Base-by-base conservation (phyloP, 1,140 invertebrate species). In the Acromyrmex charruanus region DNA sequence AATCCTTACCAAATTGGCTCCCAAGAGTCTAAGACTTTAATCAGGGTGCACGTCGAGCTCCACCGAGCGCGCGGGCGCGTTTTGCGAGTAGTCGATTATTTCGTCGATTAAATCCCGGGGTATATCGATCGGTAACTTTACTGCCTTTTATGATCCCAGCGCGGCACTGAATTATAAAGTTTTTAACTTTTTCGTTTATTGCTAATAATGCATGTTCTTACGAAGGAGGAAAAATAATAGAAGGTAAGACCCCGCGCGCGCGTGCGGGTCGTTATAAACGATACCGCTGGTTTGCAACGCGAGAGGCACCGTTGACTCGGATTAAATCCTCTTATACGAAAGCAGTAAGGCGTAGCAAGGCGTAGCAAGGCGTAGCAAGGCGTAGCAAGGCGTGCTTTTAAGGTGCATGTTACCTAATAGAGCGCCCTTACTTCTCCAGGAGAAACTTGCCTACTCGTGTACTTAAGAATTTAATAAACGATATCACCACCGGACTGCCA, bases 391-490 rank as follows among this genome's bases (percentile, higher is more conserved):
- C 31, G 12, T 35, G 77, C n/a, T 49, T 44, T 55, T 39, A 71
- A 51, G 49, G 14, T 55, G 49, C 77, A 58, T 25, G 49, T 71
- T 69, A 39, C 65, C 12, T 81, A 69, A 81, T 55, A 81, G 77
- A 71, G n/a, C 3, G 9, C 63, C 21, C 21, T 81, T 21, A 31
- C 39, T 44, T 44, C 65, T 44, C 21, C 25, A 12, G 9, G 18
- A 63, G 55, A 74, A 84, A 84, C 39, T 84, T 53, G 69, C 69
- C 69, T 61, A 25, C 55, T 51, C 21, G 39, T 63, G 79, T 55
- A 89, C 77, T 90, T 87, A 90, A 90, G 85, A 89, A 90, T 90
- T 79, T 90, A 90, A 90, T 90, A 90, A 90, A 90, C 85, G 88
- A 81, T 87, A 90, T 90, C 88, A 72, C 88, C 49, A 72, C 53